These are phyloP conservation scores for Tetragonula clypearis DNA, from an alignment of 1,140 invertebrate genomes.

Conservation along the genomic window DNA sequence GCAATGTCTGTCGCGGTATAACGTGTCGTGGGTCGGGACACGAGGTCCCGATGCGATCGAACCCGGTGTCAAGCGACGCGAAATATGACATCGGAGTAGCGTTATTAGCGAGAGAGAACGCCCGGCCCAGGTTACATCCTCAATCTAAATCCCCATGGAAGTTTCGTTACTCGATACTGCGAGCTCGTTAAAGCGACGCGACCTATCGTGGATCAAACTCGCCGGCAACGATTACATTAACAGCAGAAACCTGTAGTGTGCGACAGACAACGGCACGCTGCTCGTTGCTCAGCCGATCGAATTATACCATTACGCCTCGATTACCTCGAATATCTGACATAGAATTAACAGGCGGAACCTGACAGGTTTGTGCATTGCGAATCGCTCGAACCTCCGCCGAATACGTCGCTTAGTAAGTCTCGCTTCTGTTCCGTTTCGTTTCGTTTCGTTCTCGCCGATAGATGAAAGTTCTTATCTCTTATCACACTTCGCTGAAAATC, in stretches of 20 bases:
- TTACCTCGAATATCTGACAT: slow-evolving; percentile 20
- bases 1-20: background rate
- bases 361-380: background rate
- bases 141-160: slow-evolving; percentile 63
- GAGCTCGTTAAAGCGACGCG: slow-evolving; percentile 62
- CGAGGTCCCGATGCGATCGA: slow-evolving; percentile 32
- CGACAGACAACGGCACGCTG: slow-evolving; percentile 10
- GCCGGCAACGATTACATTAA: slow-evolving; percentile 26
- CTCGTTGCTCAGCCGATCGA: slow-evolving; percentile 36
- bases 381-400: background rate
- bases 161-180: slow-evolving; percentile 58
- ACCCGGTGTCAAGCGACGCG: slow-evolving; percentile 41
- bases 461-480: slow-evolving; percentile 8
- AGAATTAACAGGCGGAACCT: slow-evolving; percentile 10
- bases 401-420: no score
- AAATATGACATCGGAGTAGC: slow-evolving; percentile 51
- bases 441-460: background rate
- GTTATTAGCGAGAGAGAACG: slow-evolving; percentile 50
- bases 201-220: slow-evolving; percentile 36
- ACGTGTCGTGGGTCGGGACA: background rate
- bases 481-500: slow-evolving; percentile 12
- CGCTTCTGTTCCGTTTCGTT: no score
- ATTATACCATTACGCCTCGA: slow-evolving; percentile 54
- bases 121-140: slow-evolving; percentile 47
- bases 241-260: no score